These are phyloP conservation scores for Bradypus variegatus DNA, from an alignment of 2,797 vertebrate species.

Conservation along the genomic window DNA sequence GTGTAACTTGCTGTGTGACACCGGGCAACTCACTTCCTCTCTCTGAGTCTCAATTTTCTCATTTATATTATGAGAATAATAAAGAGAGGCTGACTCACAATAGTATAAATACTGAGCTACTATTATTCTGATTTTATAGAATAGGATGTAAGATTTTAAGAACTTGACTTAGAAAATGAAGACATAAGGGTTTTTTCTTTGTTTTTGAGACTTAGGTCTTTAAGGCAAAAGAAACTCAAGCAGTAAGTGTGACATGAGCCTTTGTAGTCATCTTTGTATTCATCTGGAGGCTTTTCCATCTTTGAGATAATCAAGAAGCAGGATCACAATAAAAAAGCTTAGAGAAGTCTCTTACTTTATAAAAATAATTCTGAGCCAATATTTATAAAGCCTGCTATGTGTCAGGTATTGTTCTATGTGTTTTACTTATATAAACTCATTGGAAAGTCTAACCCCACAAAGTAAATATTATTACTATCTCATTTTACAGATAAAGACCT, in stretches of 20 bases:
- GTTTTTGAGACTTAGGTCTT: background rate
- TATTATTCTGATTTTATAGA: background rate
- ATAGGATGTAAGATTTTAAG: background rate
- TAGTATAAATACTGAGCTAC: background rate
- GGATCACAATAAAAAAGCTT: background rate
- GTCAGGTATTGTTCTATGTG: background rate
- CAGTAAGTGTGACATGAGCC: background rate
- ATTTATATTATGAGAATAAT: background rate
- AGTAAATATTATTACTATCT: background rate
- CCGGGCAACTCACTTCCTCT: background rate
- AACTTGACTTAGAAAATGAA: background rate
- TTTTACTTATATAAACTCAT: background rate
- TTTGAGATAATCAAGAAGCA: background rate
- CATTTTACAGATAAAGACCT: background rate
- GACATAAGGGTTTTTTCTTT: background rate
- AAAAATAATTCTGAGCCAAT: background rate
- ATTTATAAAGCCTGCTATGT: background rate
- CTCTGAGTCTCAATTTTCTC: conserved; percentile 15
- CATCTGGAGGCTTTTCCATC: background rate
- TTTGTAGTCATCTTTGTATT: background rate
- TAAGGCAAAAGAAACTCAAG: background rate
- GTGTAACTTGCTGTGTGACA: background rate
- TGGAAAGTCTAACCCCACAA: background rate
- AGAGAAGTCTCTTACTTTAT: background rate
- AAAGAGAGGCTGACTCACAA: background rate